Evolutionary conservation across 2,113 vertebrate genomes (phyloP).

Genomic region (Heterotis niloticus): DNA sequence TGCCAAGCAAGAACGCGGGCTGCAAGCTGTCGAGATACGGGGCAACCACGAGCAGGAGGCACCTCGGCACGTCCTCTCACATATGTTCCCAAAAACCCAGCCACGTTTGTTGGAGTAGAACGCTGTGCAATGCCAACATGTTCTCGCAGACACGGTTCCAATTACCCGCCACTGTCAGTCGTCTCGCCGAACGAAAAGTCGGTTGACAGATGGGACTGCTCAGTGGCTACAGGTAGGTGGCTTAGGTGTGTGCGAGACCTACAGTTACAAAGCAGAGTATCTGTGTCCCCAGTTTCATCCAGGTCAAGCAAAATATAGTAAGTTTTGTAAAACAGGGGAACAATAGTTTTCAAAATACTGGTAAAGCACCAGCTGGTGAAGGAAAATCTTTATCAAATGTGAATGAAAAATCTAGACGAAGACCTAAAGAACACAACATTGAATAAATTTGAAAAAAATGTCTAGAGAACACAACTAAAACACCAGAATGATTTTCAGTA

Average conservation of each 20-base stretch:
- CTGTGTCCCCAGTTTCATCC: background rate
- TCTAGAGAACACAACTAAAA: too few relatives aligned
- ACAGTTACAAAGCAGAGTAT: background rate
- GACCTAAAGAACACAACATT: too few relatives aligned
- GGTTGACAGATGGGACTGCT: background rate
- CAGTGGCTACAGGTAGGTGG: background rate
- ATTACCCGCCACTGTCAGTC: slow-evolving; percentile 12
- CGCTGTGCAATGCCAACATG: background rate
- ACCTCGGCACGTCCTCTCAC: background rate
- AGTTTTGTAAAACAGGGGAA: background rate
- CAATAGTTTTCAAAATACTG: too few relatives aligned
- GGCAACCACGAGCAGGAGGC: background rate
- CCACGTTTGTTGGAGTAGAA: slow-evolving; percentile 17
- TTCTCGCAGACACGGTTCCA: background rate
- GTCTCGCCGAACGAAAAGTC: background rate
- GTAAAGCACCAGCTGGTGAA: too few relatives aligned
- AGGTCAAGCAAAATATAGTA: too few relatives aligned
- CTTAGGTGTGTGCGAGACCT: background rate
- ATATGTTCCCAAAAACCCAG: slow-evolving; percentile 15
- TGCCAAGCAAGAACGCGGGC: slow-evolving; percentile 3
- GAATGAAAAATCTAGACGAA: too few relatives aligned
- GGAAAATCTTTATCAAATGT: too few relatives aligned
- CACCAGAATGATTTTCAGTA: too few relatives aligned
- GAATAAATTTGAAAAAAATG: too few relatives aligned
- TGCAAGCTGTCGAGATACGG: slow-evolving; percentile 15